A percentile compares a stretch with the other conserved stretches of the same genome.
phyloP scores from a whole-genome alignment of 1,140 invertebrate species.

The Amphibalanus amphitrite region DNA sequence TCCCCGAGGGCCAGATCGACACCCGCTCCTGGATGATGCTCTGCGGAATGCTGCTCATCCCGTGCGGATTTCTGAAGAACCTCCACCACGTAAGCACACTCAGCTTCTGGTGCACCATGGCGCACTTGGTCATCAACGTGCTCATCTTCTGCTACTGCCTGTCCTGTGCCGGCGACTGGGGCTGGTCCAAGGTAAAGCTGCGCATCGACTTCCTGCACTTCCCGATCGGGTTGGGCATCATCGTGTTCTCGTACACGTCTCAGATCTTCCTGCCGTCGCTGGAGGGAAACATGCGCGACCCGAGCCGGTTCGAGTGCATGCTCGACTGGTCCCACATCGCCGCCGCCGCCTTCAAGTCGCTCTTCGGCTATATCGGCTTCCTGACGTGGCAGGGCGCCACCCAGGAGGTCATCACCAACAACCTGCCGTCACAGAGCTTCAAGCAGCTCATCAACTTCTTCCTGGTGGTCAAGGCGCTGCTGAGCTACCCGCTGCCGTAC shows the following conservation, averaged over 20 bases:
- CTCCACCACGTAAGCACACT: slow-evolving; percentile 79
- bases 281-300: slow-evolving; percentile 88
- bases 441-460: slow-evolving; percentile 92
- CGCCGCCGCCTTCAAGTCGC: slow-evolving; percentile 87
- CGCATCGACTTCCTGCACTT: slow-evolving; percentile 88
- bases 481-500: slow-evolving; percentile 94
- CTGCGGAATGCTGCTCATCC: slow-evolving; percentile 75
- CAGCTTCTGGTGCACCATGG: slow-evolving; percentile 97
- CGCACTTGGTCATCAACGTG: slow-evolving; percentile 92
- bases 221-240: slow-evolving; percentile 96
- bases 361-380: slow-evolving; percentile 95
- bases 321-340: slow-evolving; percentile 94
- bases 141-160: slow-evolving; percentile 94
- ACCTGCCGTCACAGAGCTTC: slow-evolving; percentile 66
- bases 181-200: slow-evolving; percentile 78
- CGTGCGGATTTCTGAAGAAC: slow-evolving; percentile 81
- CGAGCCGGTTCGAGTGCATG: slow-evolving; percentile 88
- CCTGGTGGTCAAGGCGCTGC: slow-evolving; percentile 84
- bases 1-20: slow-evolving; percentile 77
- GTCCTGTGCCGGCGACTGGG: slow-evolving; percentile 75
- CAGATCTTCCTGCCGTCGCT: slow-evolving; percentile 97
- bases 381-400: slow-evolving; percentile 82
- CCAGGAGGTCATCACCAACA: slow-evolving; percentile 89
- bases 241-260: slow-evolving; percentile 98
- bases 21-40: slow-evolving; percentile 91